Conservation (phyloP, 2,888 invertebrate species). For the Neoascia interrupta region DNA sequence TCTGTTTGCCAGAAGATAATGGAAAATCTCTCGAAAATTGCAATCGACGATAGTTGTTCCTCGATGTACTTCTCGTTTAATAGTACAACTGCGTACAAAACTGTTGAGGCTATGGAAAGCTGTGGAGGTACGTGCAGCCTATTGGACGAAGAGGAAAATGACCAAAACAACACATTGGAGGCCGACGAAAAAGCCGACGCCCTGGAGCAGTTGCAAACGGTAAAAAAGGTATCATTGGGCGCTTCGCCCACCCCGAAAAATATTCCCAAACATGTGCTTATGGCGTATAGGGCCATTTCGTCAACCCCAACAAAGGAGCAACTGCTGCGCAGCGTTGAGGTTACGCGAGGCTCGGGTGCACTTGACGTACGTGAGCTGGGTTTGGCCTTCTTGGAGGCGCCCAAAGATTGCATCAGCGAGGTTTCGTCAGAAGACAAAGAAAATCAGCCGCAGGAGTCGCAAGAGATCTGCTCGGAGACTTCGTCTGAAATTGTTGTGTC, state of each 20-base stretch:
- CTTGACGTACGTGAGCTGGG: conserved; percentile 47
- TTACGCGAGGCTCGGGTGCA: conserved; percentile 68
- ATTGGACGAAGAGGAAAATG: background rate
- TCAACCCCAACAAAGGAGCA: conserved; percentile 75
- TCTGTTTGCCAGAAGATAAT: conserved; percentile 2
- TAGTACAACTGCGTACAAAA: conserved; percentile 52
- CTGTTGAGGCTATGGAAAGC: conserved; percentile 21
- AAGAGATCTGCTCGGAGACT: conserved; percentile 35
- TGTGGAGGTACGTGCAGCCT: conserved; percentile 5
- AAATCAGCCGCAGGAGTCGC: conserved; percentile 32
- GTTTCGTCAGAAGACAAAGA: conserved; percentile 38
- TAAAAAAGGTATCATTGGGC: conserved; percentile 36
- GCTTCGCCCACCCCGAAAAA: conserved; percentile 20
- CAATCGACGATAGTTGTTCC: conserved; percentile 45
- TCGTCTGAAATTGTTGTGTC: conserved; percentile 47
- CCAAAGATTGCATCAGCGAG: conserved; percentile 30
- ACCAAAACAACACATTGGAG: conserved; percentile 36
- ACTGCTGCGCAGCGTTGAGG: conserved; percentile 70
- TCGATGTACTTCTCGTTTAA: conserved; percentile 63
- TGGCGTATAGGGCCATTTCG: conserved; percentile 73
- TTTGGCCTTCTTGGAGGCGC: conserved; percentile 36
- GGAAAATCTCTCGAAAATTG: conserved; percentile 45
- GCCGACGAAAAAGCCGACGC: conserved; percentile 6
- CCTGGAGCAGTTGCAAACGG: conserved; percentile 5
- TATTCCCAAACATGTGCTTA: conserved; percentile 71